A percentile compares a stretch with the other conserved stretches of the same genome.
These are phyloP conservation scores for Ladona fulva DNA, from an alignment of 1,140 invertebrate species.

Conservation along the genomic window DNA sequence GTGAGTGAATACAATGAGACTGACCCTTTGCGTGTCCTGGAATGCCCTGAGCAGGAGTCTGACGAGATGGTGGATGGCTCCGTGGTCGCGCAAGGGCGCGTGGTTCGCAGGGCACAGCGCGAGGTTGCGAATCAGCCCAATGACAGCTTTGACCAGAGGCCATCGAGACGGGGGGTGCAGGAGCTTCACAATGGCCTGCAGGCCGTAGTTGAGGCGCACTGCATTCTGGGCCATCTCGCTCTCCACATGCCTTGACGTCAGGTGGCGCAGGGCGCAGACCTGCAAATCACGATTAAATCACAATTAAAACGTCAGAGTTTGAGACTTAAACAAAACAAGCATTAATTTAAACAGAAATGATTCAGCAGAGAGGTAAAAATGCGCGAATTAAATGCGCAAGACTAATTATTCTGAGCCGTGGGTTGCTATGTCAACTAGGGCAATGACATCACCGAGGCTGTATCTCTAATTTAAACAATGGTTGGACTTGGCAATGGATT, in stretches of 20 bases:
- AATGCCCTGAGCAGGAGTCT: constrained; percentile 86
- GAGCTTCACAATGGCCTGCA: constrained; percentile 89
- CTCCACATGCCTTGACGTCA: constrained; percentile 91
- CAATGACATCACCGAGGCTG: too few species aligned
- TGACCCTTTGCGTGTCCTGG: constrained; percentile 80
- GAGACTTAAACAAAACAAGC: too few species aligned
- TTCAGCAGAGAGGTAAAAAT: too few species aligned
- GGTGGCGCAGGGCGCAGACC: constrained; percentile 91
- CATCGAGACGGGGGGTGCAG: constrained; percentile 88
- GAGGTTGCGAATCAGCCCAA: constrained; percentile 93
- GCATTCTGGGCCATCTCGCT: constrained; percentile 95
- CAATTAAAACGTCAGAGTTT: too few species aligned
- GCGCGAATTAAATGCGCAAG: too few species aligned
- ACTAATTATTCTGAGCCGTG: too few species aligned
- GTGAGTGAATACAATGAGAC: constrained; percentile 27
- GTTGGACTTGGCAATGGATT: too few species aligned
- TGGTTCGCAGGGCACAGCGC: constrained; percentile 94
- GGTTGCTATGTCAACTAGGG: too few species aligned
- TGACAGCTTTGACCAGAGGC: constrained; percentile 92
- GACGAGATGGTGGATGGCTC: constrained; percentile 87
- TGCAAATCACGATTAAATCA: constrained; percentile 24
- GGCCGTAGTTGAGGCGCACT: constrained; percentile 85
- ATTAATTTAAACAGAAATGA: too few species aligned
- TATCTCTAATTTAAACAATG: too few species aligned
- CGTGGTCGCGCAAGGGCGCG: constrained; percentile 84